These are phyloP conservation scores for Gambelia wislizenii DNA, from an alignment of 2,797 vertebrate species.

Conservation along the genomic window DNA sequence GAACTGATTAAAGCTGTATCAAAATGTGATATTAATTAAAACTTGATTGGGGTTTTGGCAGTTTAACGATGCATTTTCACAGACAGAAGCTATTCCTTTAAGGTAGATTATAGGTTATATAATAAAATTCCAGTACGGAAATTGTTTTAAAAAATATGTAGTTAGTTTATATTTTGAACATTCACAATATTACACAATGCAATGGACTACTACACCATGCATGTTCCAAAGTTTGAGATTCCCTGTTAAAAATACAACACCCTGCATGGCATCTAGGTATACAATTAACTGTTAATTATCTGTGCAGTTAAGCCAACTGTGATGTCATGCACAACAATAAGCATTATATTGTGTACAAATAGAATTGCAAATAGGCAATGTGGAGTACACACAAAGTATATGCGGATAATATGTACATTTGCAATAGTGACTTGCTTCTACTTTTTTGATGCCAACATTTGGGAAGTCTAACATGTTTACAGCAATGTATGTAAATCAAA, in stretches of 20 bases:
- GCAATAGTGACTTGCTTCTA: neutral
- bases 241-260: neutral
- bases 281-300: neutral
- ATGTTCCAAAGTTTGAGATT: neutral
- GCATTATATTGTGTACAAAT: neutral
- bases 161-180: constrained; percentile 71
- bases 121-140: constrained; percentile 6
- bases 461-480: neutral
- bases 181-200: constrained; percentile 82
- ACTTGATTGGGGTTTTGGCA: neutral
- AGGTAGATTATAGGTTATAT: neutral
- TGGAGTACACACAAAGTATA: neutral
- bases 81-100: constrained; percentile 12
- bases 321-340: neutral
- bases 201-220: constrained; percentile 60
- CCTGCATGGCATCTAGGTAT: neutral
- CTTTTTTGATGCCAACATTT: neutral
- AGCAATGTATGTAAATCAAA: neutral
- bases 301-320: neutral
- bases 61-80: neutral
- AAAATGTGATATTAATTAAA: constrained; percentile 3
- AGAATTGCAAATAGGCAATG: neutral
- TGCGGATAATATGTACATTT: neutral
- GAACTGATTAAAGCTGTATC: neutral
- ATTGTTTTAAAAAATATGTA: constrained; percentile 34